Evolutionary conservation across 2,113 vertebrate species (phyloP).

Genomic region (Corydoras maculifer): DNA sequence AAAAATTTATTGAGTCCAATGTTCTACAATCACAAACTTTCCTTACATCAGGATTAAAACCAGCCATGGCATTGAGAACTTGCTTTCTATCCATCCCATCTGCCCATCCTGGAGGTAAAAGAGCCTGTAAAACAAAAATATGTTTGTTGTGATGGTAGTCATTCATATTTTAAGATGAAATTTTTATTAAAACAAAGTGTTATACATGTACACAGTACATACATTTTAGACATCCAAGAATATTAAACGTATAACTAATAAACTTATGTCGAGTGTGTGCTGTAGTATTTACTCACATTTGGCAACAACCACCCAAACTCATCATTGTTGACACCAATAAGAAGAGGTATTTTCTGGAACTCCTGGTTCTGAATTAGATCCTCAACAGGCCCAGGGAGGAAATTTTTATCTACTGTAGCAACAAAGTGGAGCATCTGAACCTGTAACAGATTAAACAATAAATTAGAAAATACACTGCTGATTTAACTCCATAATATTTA

Average conservation of each 20-base stretch:
- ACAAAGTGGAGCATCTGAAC: not conserved
- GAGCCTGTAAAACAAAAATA: constrained; percentile 31
- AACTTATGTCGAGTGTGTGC: not conserved
- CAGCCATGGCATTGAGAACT: not conserved
- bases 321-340: constrained; percentile 44
- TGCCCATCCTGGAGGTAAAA: constrained; percentile 53
- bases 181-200: no score
- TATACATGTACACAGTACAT: no score
- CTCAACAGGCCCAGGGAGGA: constrained; percentile 36
- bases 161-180: not conserved
- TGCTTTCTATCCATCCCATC: constrained; percentile 58
- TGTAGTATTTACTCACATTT: constrained; percentile 37
- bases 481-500: not conserved
- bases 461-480: not conserved
- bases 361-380: constrained; percentile 34
- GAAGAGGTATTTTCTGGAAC: constrained; percentile 43
- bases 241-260: no score
- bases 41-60: constrained; percentile 50
- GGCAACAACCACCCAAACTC: constrained; percentile 46
- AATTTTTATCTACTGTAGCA: constrained; percentile 35
- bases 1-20: not conserved
- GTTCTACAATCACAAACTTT: not conserved
- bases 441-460: constrained; percentile 22
- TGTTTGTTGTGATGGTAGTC: not conserved
- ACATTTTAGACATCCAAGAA: no score